Evolutionary conservation across 2,888 invertebrate species (phyloP), one percentile per base, ranked within the genome.

Genomic region (Eustalomyia histrio): DNA sequence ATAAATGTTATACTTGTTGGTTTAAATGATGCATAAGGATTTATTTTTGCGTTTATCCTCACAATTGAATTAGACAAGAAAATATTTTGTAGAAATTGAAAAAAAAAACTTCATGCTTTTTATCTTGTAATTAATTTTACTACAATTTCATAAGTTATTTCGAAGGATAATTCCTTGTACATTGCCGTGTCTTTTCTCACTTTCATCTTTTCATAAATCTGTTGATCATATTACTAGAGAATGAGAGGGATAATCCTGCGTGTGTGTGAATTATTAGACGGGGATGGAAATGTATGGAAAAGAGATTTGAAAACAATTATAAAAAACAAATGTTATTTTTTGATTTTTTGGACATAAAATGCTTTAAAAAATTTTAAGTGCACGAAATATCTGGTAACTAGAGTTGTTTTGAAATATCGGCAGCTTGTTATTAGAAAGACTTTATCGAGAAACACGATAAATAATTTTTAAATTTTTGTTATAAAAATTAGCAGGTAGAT

Each of bases 81-180:
- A 47, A 35, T 5, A 58, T 9, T 29, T 2, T n/a, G 16, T 21
- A 18, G 14, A 47, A 21, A 58, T 24, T 8, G 16, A 39, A 18
- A 3, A 39, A 18, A 3, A 72, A 52, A 14, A 73, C 74, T 84
- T 84, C 69, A 84, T 81, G 84, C 84, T 12, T 84, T 65, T 84
- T 75, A 84, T 76, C 79, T 67, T 68, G 83, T 78, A 87, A 88
- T 88, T 89, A 88, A 88, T 88, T 86, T 89, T 88, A 86, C 89
- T 88, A 84, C 82, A 84, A 87, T 88, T 88, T 86, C 89, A 35
- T 68, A 57, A 63, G 67, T 65, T 63, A 68, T 75, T 79, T 74
- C 75, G 53, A 35, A 17, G 55, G 53, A 33, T 71, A 52, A 67
- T 17, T 64, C 43, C n/a, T 18, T 55, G 47, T 73, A 14, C 43